A percentile compares a stretch with the other conserved stretches of the same genome.
phyloP scores from a whole-genome alignment of 2,888 invertebrate genomes.

The Andrena trimmerana region DNA sequence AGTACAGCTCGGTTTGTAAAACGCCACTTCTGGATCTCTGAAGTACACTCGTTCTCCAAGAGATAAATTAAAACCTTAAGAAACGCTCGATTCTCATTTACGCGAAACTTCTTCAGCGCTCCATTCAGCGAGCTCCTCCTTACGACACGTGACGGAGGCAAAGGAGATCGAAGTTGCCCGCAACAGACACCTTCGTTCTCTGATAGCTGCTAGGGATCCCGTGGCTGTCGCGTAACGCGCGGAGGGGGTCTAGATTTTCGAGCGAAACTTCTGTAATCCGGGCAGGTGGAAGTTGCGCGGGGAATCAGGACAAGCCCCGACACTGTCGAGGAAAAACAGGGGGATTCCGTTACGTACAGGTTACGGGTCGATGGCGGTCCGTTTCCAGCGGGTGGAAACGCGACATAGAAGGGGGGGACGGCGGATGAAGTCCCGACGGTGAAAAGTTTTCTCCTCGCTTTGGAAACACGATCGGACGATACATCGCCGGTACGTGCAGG shows the following conservation, averaged over 20 bases:
- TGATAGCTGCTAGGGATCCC: background rate
- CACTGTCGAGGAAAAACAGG: conserved; percentile 52
- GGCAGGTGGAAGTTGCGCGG: conserved; percentile 24
- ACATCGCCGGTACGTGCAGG: conserved; percentile 76
- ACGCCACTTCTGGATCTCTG: too few species aligned
- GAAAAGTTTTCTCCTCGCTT: conserved; percentile 74
- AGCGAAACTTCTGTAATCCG: conserved; percentile 52
- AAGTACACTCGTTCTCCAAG: background rate
- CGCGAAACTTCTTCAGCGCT: background rate
- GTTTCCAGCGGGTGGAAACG: conserved; percentile 43
- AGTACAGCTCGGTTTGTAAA: too few species aligned
- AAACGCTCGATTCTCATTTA: background rate
- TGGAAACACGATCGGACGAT: conserved; percentile 79
- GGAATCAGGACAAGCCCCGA: conserved; percentile 22
- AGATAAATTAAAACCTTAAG: background rate
- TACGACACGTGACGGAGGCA: background rate
- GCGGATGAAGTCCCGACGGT: conserved; percentile 58
- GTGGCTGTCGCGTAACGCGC: background rate
- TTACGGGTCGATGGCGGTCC: conserved; percentile 39
- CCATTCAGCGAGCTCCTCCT: background rate
- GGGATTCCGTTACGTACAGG: conserved; percentile 59
- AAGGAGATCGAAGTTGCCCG: background rate
- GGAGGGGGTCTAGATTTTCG: conserved; percentile 10
- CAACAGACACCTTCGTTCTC: background rate
- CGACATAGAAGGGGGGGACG: conserved; percentile 10